Conservation (phyloP, 2,888 invertebrate species). For the Aphodius granarius region DNA sequence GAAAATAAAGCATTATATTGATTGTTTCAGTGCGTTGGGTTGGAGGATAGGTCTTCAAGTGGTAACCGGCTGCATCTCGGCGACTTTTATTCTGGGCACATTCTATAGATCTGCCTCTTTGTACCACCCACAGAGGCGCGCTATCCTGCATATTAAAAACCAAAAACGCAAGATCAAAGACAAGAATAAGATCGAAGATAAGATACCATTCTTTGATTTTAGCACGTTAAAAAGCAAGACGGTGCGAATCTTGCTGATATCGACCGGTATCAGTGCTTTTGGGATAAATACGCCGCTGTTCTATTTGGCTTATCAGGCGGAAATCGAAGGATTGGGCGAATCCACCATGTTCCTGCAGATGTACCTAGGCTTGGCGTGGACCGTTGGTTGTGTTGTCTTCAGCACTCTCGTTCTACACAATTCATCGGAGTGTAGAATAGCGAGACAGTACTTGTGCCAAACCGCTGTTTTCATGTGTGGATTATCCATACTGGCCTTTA, state of each 20-base stretch:
- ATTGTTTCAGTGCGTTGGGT: constrained; percentile 73
- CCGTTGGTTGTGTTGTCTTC: constrained; percentile 78
- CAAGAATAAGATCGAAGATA: constrained; percentile 73
- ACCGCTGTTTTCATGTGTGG: constrained; percentile 80
- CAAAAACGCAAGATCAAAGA: constrained; percentile 84
- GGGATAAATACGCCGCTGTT: constrained; percentile 86
- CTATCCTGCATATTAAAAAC: constrained; percentile 86
- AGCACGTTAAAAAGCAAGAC: constrained; percentile 83
- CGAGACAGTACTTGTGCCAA: constrained; percentile 81
- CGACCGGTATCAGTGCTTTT: constrained; percentile 77
- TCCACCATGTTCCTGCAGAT: constrained; percentile 60
- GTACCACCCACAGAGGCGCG: constrained; percentile 84
- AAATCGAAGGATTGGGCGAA: constrained; percentile 68
- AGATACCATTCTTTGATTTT: constrained; percentile 85
- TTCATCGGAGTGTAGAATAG: constrained; percentile 82
- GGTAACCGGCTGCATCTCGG: constrained; percentile 80
- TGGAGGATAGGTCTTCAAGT: constrained; percentile 85
- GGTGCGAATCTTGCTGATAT: constrained; percentile 77
- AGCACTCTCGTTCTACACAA: constrained; percentile 82
- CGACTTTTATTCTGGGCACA: constrained; percentile 82
- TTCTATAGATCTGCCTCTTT: constrained; percentile 87
- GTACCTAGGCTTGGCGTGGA: constrained; percentile 81
- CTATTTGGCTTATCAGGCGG: constrained; percentile 78
- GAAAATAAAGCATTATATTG: no score
- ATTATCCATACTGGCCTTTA: constrained; percentile 74